Evolutionary conservation across 2,113 vertebrate species (phyloP), one percentile per base, ranked within the genome.

Genomic region (Nerophis lumbriciformis): DNA sequence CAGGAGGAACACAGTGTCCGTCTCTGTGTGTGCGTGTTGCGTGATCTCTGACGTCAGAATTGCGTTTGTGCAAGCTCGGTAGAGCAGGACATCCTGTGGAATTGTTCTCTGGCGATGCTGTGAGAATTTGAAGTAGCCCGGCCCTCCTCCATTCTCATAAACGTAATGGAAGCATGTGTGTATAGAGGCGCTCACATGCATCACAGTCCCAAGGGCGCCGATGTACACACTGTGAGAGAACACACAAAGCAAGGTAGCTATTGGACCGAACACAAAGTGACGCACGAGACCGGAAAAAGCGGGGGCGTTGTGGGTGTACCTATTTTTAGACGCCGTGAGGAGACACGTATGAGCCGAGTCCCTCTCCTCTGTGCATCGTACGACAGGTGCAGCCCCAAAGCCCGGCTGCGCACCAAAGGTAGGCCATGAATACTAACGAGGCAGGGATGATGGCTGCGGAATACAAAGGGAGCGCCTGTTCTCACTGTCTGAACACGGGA

Each of bases 51-150:
- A 88, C 85, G 84, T 90, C 88, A 90, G 66, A 76, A 70, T 69
- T 73, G 78, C 79, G 77, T 85, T 81, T 77, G 61, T 74, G 63
- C 66, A 48, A 61, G 79, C 76, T 71, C 82, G 63, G 62, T 60
- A 81, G 73, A 83, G 78, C 76, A 83, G 79, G 80, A 87, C 86
- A 88, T 88, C 84, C 80, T 85, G 80, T 79, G 68, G 80, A 83
- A 81, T 72, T 77, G 72, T 82, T 84, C 71, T 28, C 75, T 57
- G 36, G 59, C 16, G 28, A 71, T 56, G 67, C 65, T 63, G 28
- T 19, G 76, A 65, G 72, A 81, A 84, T 81, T 69, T 63, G 65
- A 77, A 83, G 63, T 62, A 75, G 82, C 50, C 38, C 7, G 2
- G 39, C 62, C 61, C 75, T 57, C 71, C 55, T 52, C 10, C 49